phyloP scores from a whole-genome alignment of 2,797 vertebrate genomes.

The Sebastes vulpes region DNA sequence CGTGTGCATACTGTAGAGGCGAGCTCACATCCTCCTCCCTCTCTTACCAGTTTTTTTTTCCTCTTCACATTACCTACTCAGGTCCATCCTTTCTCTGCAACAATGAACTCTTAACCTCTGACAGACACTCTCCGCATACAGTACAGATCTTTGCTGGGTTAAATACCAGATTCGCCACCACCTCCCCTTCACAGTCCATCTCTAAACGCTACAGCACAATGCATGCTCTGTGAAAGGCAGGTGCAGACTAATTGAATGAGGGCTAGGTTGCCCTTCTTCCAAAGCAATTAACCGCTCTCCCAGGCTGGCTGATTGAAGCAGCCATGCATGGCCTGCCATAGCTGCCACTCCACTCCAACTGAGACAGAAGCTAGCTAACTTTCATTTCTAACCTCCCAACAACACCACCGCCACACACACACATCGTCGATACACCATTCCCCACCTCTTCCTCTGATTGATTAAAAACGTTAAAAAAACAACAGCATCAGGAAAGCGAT shows the following conservation, averaged over 20 bases:
- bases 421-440: neutral
- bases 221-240: conserved; percentile 63
- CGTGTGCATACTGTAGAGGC: neutral
- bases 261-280: conserved; percentile 68
- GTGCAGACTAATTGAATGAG: conserved; percentile 78
- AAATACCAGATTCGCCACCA: neutral
- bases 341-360: conserved; percentile 42
- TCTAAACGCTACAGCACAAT: conserved; percentile 11
- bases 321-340: conserved; percentile 62
- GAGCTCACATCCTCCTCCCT: neutral
- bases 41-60: neutral
- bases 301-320: conserved; percentile 76
- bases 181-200: neutral
- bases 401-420: neutral
- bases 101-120: conserved; percentile 16
- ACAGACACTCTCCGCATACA: neutral
- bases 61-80: neutral
- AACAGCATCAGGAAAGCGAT: neutral
- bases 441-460: neutral
- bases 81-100: neutral
- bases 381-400: conserved; percentile 42
- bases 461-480: neutral
- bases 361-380: conserved; percentile 30
- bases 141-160: neutral
- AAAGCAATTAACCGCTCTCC: conserved; percentile 83